Percentiles rank a stretch among this genome's conserved stretches.
These are phyloP conservation scores for Drosophila parabipectinata DNA, from an alignment of 1,140 invertebrate genomes.

Conservation along the genomic window DNA sequence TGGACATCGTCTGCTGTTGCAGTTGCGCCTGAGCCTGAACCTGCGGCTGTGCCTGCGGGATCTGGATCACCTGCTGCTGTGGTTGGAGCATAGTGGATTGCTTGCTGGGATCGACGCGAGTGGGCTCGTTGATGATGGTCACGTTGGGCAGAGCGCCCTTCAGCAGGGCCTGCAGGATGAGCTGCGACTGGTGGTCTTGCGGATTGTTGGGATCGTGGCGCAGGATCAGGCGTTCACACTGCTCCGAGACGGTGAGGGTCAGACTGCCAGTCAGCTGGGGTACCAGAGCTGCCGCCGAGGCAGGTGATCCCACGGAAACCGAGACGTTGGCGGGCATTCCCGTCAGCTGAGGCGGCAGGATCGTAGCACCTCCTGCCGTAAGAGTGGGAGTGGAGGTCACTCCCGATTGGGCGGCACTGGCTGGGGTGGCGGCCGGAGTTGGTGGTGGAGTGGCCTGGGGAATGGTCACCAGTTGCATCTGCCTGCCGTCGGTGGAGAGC, in stretches of 20 bases:
- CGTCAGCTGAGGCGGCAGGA: conserved; percentile 70
- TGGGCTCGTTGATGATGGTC: conserved; percentile 83
- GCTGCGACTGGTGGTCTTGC: conserved; percentile 82
- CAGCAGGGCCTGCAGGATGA: conserved; percentile 78
- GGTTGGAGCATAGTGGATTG: conserved; percentile 28
- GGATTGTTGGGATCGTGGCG: conserved; percentile 81
- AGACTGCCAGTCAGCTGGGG: conserved; percentile 81
- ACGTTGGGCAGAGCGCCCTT: conserved; percentile 82
- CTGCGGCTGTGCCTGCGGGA: conserved; percentile 24
- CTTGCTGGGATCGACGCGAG: conserved; percentile 59
- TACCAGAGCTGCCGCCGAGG: conserved; percentile 70
- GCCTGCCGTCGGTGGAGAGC: conserved; percentile 65
- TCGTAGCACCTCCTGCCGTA: conserved; percentile 58
- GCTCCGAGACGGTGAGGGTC: conserved; percentile 78
- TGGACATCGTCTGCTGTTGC: conserved; percentile 33
- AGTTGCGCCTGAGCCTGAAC: conserved; percentile 11
- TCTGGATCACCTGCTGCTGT: conserved; percentile 33
- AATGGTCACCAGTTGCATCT: conserved; percentile 76
- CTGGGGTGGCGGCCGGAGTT: conserved; percentile 4
- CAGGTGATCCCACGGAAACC: conserved; percentile 75
- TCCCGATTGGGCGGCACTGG: not conserved
- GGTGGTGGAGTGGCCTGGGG: conserved; percentile 49
- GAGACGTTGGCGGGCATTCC: conserved; percentile 76
- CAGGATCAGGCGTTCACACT: conserved; percentile 77
- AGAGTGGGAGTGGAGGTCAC: conserved; percentile 22